Evolutionary conservation across 2,888 invertebrate species (phyloP), one percentile per base, ranked within the genome.

Genomic region (Heliconius hortense): DNA sequence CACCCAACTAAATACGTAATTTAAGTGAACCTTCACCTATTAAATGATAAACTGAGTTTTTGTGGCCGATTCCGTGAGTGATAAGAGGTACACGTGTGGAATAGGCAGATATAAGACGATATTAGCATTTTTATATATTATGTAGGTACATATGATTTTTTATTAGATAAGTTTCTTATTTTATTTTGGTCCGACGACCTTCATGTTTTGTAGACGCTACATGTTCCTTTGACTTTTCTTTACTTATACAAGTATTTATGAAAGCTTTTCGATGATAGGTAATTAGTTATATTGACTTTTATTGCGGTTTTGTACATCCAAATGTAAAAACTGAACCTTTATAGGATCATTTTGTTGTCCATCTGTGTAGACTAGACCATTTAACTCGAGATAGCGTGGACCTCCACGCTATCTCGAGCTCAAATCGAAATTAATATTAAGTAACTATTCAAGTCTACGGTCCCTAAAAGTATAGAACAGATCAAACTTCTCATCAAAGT

Each of bases 11-110:
- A 60, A 26, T 39, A 71, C 60, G 60, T 60, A 59, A 53, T 60
- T 71, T 18, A 18, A 39, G 18, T 60, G 71, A 71, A 71, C 71
- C 71, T 71, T 71, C 60, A 71, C 60, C 71, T 60, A 35, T 60
- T 39, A n/a, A 35, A 39, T 39, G 71, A 71, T 71, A 71, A 71
- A 60, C 26, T 60, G 26, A 39, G 31, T 60, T 60, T 68, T 67
- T 59, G 59, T 60, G 60, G 4, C 39, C 39, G 43, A 71, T 71
- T 71, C 71, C 59, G 43, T 21, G 60, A 26, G 18, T 59, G 71
- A 71, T 71, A 71, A 71, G 39, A 39, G 13, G 7, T 66, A 75
- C 71, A 39, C 26, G 64, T 68, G 62, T 28, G 39, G 43, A 31
- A 21, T 39, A 60, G 53, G 64, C 64, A 56, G 21, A 56, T 39